Base-by-base conservation (phyloP, 2,797 vertebrate species). In the Acanthis flammea region DNA sequence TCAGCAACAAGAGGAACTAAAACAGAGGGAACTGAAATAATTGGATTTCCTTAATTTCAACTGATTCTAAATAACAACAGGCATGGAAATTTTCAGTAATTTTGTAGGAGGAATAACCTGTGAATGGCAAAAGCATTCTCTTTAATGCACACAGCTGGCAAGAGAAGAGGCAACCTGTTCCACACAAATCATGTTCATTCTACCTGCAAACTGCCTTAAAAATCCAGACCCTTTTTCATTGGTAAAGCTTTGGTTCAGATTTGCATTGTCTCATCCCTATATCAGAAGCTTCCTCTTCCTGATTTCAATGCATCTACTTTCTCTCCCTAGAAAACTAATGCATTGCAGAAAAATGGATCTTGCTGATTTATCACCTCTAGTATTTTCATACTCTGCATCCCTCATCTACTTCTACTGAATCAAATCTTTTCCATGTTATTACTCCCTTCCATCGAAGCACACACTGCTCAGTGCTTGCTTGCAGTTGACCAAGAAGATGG, bases 21-120 rank as follows among this genome's bases (percentile, higher is more conserved):
- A 91, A 47, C 21, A 51, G 35, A 90, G 45, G n/a, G 47, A 95
- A 89, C 37, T 22, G 57, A 96, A 90, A 92, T 85, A 89, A 80
- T 74, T 73, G 51, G 58, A 65, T 92, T 51, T 82, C 42, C 57
- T 83, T 85, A 71, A 74, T 83, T 91, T 72, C 50, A 83, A 39
- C 41, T 39, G 48, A 86, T 86, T 86, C 78, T 87, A 77, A 92
- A 91, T 67, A 94, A 83, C 0, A 0, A 42, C 53, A 61, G 42
- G 30, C 57, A 65, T 61, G 22, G 50, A 86, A 92, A 80, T 4
- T 21, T 75, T 88, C 57, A 57, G 67, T 82, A 60, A 89, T 89
- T 91, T 79, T 63, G 13, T 60, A 54, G 74, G 39, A 63, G 27
- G 33, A 79, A 48, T 71, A 91, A 90, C 75, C 53, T 57, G 76